Percentiles rank a stretch among this genome's conserved stretches.
phyloP scores from a whole-genome alignment of 2,797 vertebrate species.

The Gambelia wislizenii region DNA sequence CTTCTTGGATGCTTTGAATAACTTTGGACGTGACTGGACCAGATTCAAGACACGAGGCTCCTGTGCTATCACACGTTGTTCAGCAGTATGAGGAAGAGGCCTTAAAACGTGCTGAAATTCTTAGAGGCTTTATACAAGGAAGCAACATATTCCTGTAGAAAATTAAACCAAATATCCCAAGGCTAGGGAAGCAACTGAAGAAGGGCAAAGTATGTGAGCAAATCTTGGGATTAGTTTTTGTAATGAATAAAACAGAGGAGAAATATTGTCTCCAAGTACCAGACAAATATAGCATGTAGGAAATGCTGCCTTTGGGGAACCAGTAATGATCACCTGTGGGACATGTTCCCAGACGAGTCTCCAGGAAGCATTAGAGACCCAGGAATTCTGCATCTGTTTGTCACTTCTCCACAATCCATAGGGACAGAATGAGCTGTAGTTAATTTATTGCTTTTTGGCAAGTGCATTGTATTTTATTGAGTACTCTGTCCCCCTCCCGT shows the following conservation, averaged over 20 bases:
- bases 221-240: constrained; percentile 23
- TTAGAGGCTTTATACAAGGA: constrained; percentile 41
- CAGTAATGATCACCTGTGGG: constrained; percentile 23
- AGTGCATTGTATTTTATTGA: not conserved
- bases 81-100: not conserved
- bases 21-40: no score
- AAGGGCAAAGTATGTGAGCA: not conserved
- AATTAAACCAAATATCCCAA: constrained; percentile 30
- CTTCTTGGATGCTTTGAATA: not conserved
- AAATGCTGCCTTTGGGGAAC: rapidly evolving
- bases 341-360: not conserved
- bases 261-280: constrained; percentile 52
- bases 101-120: constrained; percentile 54
- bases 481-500: not conserved
- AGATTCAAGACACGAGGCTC: not conserved
- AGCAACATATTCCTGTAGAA: constrained; percentile 26
- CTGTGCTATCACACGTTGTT: not conserved
- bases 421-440: not conserved
- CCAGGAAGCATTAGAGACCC: not conserved
- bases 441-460: not conserved
- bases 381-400: not conserved
- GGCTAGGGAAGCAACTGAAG: constrained; percentile 52
- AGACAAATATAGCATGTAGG: constrained; percentile 32
- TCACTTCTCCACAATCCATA: not conserved
- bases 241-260: constrained; percentile 49